phyloP scores from a whole-genome alignment of 2,888 invertebrate genomes.

The Melanostoma mellinum region DNA sequence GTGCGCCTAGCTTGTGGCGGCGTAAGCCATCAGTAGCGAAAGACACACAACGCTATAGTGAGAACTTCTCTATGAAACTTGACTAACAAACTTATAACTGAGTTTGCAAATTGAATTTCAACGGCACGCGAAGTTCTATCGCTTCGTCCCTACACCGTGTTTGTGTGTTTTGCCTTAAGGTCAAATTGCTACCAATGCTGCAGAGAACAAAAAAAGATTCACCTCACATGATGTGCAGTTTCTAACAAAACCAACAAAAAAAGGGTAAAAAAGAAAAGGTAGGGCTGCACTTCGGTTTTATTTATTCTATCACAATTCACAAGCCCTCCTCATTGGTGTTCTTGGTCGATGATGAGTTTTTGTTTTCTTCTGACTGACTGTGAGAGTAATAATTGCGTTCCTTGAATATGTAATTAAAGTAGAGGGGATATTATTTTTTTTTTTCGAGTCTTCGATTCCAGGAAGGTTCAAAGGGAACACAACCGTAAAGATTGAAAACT shows the following conservation, averaged over 20 bases:
- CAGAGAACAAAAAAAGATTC: constrained; percentile 17
- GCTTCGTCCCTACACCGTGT: constrained; percentile 21
- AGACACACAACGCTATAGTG: constrained; percentile 14
- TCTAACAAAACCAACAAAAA: constrained; percentile 53
- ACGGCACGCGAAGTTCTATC: constrained; percentile 65
- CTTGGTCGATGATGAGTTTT: constrained; percentile 30
- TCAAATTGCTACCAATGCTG: constrained; percentile 56
- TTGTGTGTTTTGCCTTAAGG: constrained; percentile 39
- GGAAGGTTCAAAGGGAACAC: constrained; percentile 45
- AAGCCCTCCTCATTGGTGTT: constrained; percentile 34
- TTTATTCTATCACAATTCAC: not conserved
- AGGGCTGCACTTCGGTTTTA: constrained; percentile 1
- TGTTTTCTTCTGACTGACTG: constrained; percentile 12
- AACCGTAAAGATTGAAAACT: constrained; percentile 51
- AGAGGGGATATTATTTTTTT: not conserved
- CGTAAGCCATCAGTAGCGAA: not conserved
- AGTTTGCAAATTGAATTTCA: constrained; percentile 58
- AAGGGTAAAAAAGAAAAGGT: constrained; percentile 23
- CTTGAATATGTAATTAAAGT: constrained; percentile 59
- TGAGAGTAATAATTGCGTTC: constrained; percentile 58
- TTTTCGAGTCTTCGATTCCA: constrained; percentile 27
- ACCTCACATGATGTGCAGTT: constrained; percentile 46
- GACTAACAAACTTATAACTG: constrained; percentile 35
- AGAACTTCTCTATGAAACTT: constrained; percentile 35
- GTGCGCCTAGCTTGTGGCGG: not conserved